A percentile compares a stretch with the other conserved stretches of the same genome.
Conservation (phyloP, 2,888 invertebrate genomes). For the Noctuana brunneofusca region DNA sequence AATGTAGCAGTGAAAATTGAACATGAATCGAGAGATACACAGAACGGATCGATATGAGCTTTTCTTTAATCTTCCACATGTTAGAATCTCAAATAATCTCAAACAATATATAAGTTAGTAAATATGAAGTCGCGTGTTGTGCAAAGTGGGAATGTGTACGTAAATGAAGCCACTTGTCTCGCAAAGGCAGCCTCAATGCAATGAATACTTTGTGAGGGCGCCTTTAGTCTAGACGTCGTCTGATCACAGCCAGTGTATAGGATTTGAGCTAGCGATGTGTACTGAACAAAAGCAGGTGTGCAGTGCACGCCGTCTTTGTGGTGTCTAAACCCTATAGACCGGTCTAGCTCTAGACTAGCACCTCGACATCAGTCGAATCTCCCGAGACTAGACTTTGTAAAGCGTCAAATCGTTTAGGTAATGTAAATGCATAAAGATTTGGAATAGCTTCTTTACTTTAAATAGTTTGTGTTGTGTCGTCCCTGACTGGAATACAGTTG, state of each 20-base stretch:
- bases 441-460: constrained; percentile 37
- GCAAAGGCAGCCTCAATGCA: constrained; percentile 33
- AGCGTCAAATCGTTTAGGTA: constrained; percentile 6
- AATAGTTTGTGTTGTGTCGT: constrained; percentile 75
- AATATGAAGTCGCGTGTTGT: constrained; percentile 27
- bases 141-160: constrained; percentile 24
- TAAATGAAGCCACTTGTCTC: constrained; percentile 35
- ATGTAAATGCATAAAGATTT: constrained; percentile 29
- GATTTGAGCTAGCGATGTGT: constrained; percentile 32
- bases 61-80: constrained; percentile 12
- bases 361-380: constrained; percentile 19
- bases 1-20: constrained; percentile 7
- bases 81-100: constrained; percentile 31
- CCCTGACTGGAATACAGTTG: constrained; percentile 44
- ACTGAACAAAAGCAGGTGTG: constrained; percentile 15
- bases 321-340: constrained; percentile 23
- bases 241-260: constrained; percentile 32
- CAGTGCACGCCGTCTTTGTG: constrained; percentile 14
- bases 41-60: not conserved
- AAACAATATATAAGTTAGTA: constrained; percentile 17
- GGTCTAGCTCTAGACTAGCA: constrained; percentile 1
- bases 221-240: constrained; percentile 34
- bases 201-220: constrained; percentile 35
- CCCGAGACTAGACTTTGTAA: constrained; percentile 14
- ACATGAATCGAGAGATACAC: not conserved